Evolutionary conservation across 1,140 invertebrate species (phyloP).

Genomic region (Drosophila nebulosa): DNA sequence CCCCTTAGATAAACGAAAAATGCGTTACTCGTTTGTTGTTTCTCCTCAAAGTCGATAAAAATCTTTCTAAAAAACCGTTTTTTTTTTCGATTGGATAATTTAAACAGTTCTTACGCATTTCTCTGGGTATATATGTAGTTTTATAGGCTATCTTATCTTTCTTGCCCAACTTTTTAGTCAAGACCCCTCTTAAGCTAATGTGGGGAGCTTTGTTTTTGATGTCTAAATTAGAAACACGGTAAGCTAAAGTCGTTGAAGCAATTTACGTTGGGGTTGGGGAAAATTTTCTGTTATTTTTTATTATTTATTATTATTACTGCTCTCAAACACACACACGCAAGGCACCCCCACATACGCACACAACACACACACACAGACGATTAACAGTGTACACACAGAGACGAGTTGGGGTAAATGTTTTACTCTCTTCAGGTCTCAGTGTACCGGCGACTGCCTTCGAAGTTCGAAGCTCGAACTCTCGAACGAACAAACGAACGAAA

Average conservation of each 20-base stretch:
- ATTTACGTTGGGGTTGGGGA: no score
- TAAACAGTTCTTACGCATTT: no score
- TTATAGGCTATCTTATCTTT: no score
- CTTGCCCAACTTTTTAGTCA: no score
- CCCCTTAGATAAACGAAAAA: no score
- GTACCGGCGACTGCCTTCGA: slow-evolving; percentile 69
- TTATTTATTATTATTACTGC: slow-evolving; percentile 72
- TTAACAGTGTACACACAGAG: slow-evolving; percentile 10
- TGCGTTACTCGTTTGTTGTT: no score
- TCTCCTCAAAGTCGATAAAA: no score
- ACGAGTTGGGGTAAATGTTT: slow-evolving; percentile 31
- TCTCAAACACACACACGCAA: neutral
- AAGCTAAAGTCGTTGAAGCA: slow-evolving; percentile 7
- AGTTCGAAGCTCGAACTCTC: slow-evolving; percentile 60
- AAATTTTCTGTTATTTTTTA: slow-evolving; percentile 45
- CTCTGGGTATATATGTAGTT: no score
- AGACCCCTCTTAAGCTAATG: no score
- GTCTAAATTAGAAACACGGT: neutral
- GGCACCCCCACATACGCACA: neutral
- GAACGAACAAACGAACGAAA: slow-evolving; percentile 14
- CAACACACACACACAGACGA: neutral
- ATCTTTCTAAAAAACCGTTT: no score
- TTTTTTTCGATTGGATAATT: no score
- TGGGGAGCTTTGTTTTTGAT: no score
- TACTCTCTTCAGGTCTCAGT: slow-evolving; percentile 47